Conservation (phyloP, 1,140 invertebrate species). For the Radopholus similis region DNA sequence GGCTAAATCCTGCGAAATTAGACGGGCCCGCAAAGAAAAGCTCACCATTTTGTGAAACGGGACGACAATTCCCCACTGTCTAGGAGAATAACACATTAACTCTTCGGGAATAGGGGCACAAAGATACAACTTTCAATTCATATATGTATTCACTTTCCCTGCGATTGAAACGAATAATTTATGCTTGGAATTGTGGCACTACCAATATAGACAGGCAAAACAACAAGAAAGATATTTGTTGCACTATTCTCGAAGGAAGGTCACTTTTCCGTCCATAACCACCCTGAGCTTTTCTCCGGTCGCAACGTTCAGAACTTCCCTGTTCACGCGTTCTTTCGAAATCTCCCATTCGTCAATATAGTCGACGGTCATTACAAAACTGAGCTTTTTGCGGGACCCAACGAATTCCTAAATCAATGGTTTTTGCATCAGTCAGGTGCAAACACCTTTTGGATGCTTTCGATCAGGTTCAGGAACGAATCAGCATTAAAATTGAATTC, state of each 20-base stretch:
- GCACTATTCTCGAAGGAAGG: too few relatives aligned
- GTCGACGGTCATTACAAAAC: not conserved
- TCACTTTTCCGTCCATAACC: not conserved
- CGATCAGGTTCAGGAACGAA: not conserved
- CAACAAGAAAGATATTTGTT: too few relatives aligned
- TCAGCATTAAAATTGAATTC: slow-evolving; percentile 3
- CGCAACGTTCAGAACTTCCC: not conserved
- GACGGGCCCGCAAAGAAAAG: not conserved
- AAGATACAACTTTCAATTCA: not conserved
- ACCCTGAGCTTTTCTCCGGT: not conserved
- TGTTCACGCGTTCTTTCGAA: not conserved
- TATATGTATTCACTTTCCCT: not conserved
- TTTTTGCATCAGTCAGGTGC: too few relatives aligned
- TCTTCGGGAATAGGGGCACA: slow-evolving; percentile 2
- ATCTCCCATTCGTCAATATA: not conserved
- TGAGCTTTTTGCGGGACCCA: too few relatives aligned
- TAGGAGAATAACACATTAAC: not conserved
- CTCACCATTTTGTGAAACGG: not conserved
- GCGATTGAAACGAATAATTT: not conserved
- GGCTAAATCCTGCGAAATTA: slow-evolving; percentile 23
- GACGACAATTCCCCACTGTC: not conserved
- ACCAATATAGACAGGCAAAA: too few relatives aligned
- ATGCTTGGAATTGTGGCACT: too few relatives aligned
- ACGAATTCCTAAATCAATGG: too few relatives aligned
- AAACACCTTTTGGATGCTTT: slow-evolving; percentile 4